A percentile compares a stretch with the other conserved stretches of the same genome.
Conservation (phyloP, 2,113 vertebrate species). For the Scytalopus superciliaris region DNA sequence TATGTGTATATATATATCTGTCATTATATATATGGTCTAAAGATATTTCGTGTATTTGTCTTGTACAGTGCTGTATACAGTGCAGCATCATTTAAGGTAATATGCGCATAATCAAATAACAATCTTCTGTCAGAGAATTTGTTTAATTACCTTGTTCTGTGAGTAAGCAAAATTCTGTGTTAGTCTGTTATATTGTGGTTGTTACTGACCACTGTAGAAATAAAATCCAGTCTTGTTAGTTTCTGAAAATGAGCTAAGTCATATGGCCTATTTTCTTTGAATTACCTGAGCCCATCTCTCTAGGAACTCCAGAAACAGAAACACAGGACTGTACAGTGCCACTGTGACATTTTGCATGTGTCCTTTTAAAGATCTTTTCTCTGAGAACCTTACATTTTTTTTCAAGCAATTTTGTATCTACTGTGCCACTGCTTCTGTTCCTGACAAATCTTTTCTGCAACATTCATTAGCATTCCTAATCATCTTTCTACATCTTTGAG, state of each 20-base stretch:
- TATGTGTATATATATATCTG: not conserved
- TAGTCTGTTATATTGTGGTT: not conserved
- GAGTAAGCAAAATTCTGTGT: not conserved
- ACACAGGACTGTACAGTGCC: not conserved
- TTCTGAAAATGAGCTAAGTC: not conserved
- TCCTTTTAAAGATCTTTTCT: not conserved
- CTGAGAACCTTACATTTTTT: not conserved
- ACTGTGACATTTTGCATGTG: not conserved
- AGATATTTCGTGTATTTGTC: not conserved
- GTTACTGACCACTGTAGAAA: not conserved
- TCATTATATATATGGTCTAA: not conserved
- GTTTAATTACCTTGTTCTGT: not conserved
- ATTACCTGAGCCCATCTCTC: not conserved
- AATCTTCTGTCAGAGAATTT: fast-evolving
- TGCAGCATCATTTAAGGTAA: not conserved
- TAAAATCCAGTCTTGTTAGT: not conserved
- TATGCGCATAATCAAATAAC: not conserved
- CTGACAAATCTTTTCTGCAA: not conserved
- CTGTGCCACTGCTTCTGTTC: not conserved
- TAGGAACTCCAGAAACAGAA: not conserved
- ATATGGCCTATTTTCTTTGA: not conserved
- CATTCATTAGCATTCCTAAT: not conserved
- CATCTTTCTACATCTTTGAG: not conserved
- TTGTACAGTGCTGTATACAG: not conserved
- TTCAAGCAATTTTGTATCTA: not conserved